Evolutionary conservation across 2,888 invertebrate genomes (phyloP).

Genomic region (Priocnemis perturbator): DNA sequence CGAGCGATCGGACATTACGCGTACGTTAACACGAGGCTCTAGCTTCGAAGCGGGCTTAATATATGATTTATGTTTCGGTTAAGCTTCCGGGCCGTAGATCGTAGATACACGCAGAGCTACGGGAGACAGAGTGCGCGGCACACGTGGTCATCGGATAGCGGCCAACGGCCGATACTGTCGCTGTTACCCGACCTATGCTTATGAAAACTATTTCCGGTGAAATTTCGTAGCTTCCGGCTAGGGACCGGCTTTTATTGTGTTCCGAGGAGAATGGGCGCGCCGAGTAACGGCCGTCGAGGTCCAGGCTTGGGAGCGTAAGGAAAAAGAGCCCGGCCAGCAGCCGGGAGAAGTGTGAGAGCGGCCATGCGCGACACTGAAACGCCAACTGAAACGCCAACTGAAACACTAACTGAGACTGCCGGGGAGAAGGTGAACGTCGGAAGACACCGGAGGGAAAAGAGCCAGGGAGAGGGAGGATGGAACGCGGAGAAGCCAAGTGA

Average conservation of each 20-base stretch:
- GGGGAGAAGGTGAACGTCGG: too few relatives aligned
- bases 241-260: conserved; percentile 10
- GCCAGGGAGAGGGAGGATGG: background rate
- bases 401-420: too few relatives aligned
- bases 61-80: conserved; percentile 58
- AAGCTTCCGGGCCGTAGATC: conserved; percentile 50
- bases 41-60: conserved; percentile 52
- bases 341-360: background rate
- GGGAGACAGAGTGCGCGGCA: conserved; percentile 1
- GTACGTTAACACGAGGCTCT: conserved; percentile 49
- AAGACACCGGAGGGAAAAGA: background rate
- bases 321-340: background rate
- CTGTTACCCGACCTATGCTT: conserved; percentile 12
- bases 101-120: conserved; percentile 27
- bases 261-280: conserved; percentile 2
- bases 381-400: too few relatives aligned
- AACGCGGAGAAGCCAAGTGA: background rate
- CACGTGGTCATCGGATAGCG: conserved; percentile 13
- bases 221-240: conserved; percentile 34
- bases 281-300: too few relatives aligned
- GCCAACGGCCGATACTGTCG: conserved; percentile 8
- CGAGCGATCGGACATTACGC: conserved; percentile 54
- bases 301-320: background rate
- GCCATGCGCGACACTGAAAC: background rate
- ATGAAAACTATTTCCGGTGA: conserved; percentile 49